Percentiles rank a stretch among this genome's conserved stretches.
phyloP scores from a whole-genome alignment of 2,888 invertebrate species.

The Onthophagus sagittarius region DNA sequence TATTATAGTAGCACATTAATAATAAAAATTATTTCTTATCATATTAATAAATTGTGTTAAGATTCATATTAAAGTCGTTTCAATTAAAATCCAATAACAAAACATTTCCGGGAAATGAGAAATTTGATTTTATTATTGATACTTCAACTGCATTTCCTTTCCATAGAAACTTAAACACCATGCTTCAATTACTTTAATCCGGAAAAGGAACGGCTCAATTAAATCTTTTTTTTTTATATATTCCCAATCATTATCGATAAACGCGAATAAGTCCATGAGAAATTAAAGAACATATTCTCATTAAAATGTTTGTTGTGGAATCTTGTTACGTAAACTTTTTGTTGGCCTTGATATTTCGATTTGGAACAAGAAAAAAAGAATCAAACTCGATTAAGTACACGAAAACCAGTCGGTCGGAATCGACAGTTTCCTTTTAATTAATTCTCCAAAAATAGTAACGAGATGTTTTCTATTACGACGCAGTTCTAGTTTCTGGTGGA shows the following conservation, averaged over 20 bases:
- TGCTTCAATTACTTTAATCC: background rate
- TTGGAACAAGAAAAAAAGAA: background rate
- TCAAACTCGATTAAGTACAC: background rate
- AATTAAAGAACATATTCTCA: background rate
- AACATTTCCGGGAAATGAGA: background rate
- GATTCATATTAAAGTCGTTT: too few species aligned
- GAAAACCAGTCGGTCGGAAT: background rate
- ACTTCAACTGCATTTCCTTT: background rate
- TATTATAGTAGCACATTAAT: too few species aligned
- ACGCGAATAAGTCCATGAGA: too few species aligned
- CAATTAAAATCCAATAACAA: background rate
- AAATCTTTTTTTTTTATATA: constrained; percentile 7
- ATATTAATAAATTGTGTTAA: too few species aligned
- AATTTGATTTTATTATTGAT: background rate
- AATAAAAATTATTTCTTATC: too few species aligned
- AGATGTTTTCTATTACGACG: background rate
- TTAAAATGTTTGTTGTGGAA: background rate
- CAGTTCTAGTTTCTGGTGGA: too few species aligned
- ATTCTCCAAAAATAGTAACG: background rate
- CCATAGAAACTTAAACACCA: background rate
- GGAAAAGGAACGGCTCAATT: constrained; percentile 16
- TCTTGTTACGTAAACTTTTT: background rate
- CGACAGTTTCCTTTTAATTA: background rate
- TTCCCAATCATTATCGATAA: background rate
- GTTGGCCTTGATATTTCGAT: background rate